These are phyloP conservation scores for Monochamus alternatus DNA, from an alignment of 2,888 invertebrate genomes.

Conservation along the genomic window DNA sequence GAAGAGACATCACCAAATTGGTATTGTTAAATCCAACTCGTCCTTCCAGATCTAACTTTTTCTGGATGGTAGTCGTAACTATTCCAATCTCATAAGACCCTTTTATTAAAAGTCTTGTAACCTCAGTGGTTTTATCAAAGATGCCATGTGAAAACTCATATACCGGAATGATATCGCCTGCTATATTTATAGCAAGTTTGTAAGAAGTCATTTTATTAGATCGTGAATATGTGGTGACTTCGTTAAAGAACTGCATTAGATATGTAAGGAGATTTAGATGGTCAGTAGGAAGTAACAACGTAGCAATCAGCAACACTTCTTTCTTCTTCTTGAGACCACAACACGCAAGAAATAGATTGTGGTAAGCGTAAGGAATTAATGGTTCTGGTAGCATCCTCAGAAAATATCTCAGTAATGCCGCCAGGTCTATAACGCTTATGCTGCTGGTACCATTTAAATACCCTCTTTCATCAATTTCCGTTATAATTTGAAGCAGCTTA, in stretches of 20 bases:
- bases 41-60: not conserved
- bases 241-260: conserved; percentile 77
- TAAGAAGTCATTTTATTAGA: conserved; percentile 39
- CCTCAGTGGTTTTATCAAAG: conserved; percentile 23
- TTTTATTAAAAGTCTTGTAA: conserved; percentile 36
- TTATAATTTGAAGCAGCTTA: conserved; percentile 84
- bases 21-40: not conserved
- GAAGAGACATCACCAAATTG: not conserved
- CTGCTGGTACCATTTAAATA: conserved; percentile 63
- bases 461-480: conserved; percentile 69
- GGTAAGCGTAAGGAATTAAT: conserved; percentile 80
- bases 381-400: conserved; percentile 89
- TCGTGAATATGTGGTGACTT: conserved; percentile 32
- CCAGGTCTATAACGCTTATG: conserved; percentile 85
- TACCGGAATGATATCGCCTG: conserved; percentile 40
- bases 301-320: conserved; percentile 77
- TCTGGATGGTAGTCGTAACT: conserved; percentile 37
- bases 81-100: conserved; percentile 38
- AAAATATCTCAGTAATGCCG: conserved; percentile 88
- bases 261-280: conserved; percentile 86
- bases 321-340: conserved; percentile 74
- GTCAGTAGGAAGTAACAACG: conserved; percentile 81
- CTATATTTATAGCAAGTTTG: conserved; percentile 36
- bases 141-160: conserved; percentile 14
- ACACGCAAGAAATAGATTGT: conserved; percentile 83